Conservation (phyloP, 1,140 invertebrate species). For the Sesamia nonagrioides region DNA sequence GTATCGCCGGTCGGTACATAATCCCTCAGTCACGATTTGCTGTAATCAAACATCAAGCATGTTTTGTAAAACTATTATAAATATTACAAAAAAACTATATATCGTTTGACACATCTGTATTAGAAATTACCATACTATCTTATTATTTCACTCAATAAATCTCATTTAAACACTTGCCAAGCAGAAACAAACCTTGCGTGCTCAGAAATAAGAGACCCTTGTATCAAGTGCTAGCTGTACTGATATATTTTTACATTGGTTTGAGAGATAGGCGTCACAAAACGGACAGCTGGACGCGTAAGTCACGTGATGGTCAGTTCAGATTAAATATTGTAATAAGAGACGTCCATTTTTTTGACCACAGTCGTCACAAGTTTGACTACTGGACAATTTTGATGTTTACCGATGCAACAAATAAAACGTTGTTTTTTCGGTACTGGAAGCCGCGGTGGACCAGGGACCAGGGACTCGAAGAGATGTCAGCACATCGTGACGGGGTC, state of each 20-base stretch:
- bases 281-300: conserved; percentile 51
- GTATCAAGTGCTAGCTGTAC: neutral
- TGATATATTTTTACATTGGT: neutral
- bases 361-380: conserved; percentile 8
- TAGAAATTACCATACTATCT: conserved; percentile 16
- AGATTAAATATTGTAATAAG: conserved; percentile 50
- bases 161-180: neutral
- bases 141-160: neutral
- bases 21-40: conserved; percentile 38
- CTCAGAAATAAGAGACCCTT: neutral
- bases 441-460: too few species aligned
- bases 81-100: conserved; percentile 42
- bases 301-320: conserved; percentile 56
- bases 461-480: too few species aligned
- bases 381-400: neutral
- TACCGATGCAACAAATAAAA: neutral
- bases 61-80: conserved; percentile 29
- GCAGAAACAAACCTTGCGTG: neutral
- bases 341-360: conserved; percentile 22
- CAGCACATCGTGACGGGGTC: too few species aligned
- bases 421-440: too few species aligned
- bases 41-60: conserved; percentile 42
- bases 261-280: conserved; percentile 46
- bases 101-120: conserved; percentile 49
- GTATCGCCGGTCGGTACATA: neutral